A percentile compares a stretch with the other conserved stretches of the same genome.
Conservation (phyloP, 2,113 vertebrate species). For the Hemichromis elongatus region DNA sequence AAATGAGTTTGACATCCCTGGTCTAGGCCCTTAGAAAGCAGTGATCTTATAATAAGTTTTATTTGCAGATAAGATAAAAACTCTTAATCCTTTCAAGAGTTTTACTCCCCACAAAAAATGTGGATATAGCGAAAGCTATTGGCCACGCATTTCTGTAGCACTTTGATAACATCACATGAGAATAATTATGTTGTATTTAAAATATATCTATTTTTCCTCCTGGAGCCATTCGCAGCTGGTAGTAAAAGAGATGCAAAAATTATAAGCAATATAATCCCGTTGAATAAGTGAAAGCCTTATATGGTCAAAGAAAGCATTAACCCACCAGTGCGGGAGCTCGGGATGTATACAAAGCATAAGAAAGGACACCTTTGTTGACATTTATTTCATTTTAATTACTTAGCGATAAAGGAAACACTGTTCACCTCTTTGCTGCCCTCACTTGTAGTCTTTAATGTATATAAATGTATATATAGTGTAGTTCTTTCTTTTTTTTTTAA, state of each 20-base stretch:
- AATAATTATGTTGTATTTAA: neutral
- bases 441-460: neutral
- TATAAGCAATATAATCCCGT: neutral
- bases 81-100: neutral
- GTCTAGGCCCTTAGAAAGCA: neutral
- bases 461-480: neutral
- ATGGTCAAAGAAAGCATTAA: neutral
- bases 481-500: neutral
- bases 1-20: neutral
- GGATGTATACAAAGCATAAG: neutral
- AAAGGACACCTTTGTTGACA: neutral
- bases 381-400: neutral
- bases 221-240: neutral
- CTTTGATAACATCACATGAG: neutral
- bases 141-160: neutral
- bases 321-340: neutral
- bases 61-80: neutral
- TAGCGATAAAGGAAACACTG: neutral
- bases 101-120: neutral
- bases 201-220: neutral
- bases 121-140: neutral
- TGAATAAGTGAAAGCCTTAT: neutral
- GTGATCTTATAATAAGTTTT: fast-evolving
- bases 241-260: neutral
- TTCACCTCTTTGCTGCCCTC: neutral